Conservation (phyloP, 2,797 vertebrate species). For the Yasuhikotakia modesta region DNA sequence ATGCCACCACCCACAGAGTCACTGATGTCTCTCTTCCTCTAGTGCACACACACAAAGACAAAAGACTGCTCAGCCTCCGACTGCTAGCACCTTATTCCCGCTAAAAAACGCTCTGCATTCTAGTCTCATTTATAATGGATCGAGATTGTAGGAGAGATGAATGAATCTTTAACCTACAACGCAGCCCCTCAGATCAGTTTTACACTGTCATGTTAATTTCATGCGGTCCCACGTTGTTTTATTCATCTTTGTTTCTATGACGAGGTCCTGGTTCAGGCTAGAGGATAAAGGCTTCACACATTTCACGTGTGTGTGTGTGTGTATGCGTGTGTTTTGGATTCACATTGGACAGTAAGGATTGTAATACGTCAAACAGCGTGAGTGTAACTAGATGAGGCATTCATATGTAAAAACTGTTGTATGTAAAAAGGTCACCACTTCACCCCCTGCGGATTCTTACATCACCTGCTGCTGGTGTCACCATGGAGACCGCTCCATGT, state of each 20-base stretch:
- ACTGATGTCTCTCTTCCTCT: neutral
- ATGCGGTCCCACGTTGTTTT: slow-evolving; percentile 40
- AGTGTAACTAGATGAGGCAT: slow-evolving; percentile 12
- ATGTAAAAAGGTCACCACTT: slow-evolving; percentile 36
- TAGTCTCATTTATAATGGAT: slow-evolving; percentile 44
- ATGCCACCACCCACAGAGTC: neutral
- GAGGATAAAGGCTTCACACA: slow-evolving; percentile 3
- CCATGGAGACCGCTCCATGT: slow-evolving; percentile 27
- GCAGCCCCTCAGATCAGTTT: slow-evolving; percentile 45
- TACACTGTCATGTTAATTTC: slow-evolving; percentile 50
- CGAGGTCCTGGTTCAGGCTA: slow-evolving; percentile 30
- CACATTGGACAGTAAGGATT: neutral
- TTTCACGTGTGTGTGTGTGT: too few relatives aligned
- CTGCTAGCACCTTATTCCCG: neutral
- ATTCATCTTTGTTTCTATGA: slow-evolving; percentile 41
- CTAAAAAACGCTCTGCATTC: slow-evolving; percentile 31
- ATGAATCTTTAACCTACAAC: slow-evolving; percentile 51
- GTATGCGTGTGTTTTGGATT: neutral
- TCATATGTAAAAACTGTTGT: slow-evolving; percentile 19
- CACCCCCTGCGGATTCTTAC: neutral
- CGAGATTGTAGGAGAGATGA: slow-evolving; percentile 29
- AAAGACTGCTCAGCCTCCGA: neutral
- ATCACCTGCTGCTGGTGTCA: slow-evolving; percentile 23
- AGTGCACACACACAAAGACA: neutral
- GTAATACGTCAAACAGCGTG: slow-evolving; percentile 1